Percentiles rank a stretch among this genome's conserved stretches.
Evolutionary conservation across 2,113 vertebrate species (phyloP).

Genomic region (Chaetops frenatus): DNA sequence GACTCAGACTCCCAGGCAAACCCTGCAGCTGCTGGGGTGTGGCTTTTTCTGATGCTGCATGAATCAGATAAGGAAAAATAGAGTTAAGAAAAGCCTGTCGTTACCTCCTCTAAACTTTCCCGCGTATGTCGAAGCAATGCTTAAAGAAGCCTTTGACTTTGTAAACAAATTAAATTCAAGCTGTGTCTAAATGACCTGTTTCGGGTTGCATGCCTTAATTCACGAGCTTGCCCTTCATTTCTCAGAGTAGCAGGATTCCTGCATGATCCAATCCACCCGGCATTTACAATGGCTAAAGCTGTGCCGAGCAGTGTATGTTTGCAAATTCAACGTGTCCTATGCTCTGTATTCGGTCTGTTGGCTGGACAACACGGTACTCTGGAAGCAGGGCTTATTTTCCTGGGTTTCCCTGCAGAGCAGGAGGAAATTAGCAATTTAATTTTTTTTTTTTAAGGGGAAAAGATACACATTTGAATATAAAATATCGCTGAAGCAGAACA

Average conservation of each 20-base stretch:
- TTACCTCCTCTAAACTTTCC: slow-evolving; percentile 43
- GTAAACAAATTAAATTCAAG: slow-evolving; percentile 7
- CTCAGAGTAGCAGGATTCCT: not conserved
- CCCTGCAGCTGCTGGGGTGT: slow-evolving; percentile 70
- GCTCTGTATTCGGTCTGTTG: not conserved
- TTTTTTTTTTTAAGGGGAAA: not conserved
- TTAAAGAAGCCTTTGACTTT: slow-evolving; percentile 28
- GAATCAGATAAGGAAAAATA: slow-evolving; percentile 64
- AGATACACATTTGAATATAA: not conserved
- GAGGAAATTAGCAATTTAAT: not conserved
- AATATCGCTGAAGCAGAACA: not conserved
- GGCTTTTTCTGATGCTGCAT: slow-evolving; percentile 66
- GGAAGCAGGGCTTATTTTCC: not conserved
- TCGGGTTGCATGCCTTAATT: slow-evolving; percentile 49
- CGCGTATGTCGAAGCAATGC: not conserved
- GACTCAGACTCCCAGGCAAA: not conserved
- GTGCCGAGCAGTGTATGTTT: not conserved
- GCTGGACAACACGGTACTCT: not conserved
- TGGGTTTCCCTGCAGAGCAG: not conserved
- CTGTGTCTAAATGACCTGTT: not conserved
- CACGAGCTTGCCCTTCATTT: slow-evolving; percentile 34
- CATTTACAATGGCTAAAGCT: slow-evolving; percentile 8
- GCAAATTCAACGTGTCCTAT: not conserved
- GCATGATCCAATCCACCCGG: slow-evolving; percentile 29
- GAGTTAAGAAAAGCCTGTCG: slow-evolving; percentile 23